phyloP scores from a whole-genome alignment of 2,113 vertebrate genomes.

The Micronycteris hirsuta region DNA sequence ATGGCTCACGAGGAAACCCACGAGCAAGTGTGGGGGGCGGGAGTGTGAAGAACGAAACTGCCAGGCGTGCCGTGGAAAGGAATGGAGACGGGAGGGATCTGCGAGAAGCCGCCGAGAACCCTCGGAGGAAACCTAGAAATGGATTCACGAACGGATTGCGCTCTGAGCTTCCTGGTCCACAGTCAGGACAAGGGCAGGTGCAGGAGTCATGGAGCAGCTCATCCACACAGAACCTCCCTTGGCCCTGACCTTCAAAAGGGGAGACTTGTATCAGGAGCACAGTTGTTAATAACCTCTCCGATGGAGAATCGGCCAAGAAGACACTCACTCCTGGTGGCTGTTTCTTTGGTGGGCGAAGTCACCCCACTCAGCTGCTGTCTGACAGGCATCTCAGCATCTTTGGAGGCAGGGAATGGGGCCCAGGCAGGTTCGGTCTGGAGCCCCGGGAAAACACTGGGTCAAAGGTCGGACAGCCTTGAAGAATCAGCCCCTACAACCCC shows the following conservation, averaged over 20 bases:
- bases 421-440: background rate
- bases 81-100: rapidly evolving
- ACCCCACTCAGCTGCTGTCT: too few relatives aligned
- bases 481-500: rapidly evolving
- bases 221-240: background rate
- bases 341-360: background rate
- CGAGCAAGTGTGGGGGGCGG: background rate
- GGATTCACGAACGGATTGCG: rapidly evolving
- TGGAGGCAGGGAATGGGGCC: background rate
- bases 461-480: background rate
- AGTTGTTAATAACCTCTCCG: background rate
- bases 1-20: background rate
- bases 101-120: background rate
- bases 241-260: background rate
- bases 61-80: background rate
- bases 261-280: background rate
- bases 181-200: too few relatives aligned
- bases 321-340: too few relatives aligned
- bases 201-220: too few relatives aligned
- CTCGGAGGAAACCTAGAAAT: background rate
- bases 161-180: background rate
- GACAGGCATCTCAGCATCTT: too few relatives aligned
- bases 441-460: too few relatives aligned
- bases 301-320: background rate
- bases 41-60: background rate